These are phyloP conservation scores for Microtus ochrogaster DNA, from an alignment of 2,113 vertebrate genomes.

Conservation along the genomic window DNA sequence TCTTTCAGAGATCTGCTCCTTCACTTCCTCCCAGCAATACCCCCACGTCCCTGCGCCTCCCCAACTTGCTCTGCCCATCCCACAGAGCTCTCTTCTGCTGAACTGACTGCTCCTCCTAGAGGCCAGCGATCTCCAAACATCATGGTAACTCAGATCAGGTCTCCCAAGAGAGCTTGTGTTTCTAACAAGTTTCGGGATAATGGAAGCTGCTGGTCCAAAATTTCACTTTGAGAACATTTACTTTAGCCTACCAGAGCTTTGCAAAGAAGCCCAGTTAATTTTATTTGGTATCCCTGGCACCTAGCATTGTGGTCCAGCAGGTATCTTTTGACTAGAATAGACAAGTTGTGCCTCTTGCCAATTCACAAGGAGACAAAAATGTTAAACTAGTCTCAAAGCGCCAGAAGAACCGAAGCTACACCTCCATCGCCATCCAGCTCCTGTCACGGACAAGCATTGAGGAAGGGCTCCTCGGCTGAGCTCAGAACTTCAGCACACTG, in stretches of 20 bases:
- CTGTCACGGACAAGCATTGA: neutral
- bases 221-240: neutral
- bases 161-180: neutral
- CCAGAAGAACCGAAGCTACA: neutral
- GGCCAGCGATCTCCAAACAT: constrained; percentile 16
- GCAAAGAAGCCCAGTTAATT: neutral
- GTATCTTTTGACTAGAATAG: constrained; percentile 12
- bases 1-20: neutral
- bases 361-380: constrained; percentile 17
- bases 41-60: neutral
- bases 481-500: neutral
- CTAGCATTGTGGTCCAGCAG: neutral
- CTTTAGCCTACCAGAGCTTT: neutral
- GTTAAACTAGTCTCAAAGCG: constrained; percentile 13
- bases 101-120: constrained; percentile 43
- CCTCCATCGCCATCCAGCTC: neutral
- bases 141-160: neutral
- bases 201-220: neutral
- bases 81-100: neutral
- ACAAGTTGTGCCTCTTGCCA: neutral
- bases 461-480: neutral
- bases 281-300: neutral
- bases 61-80: neutral
- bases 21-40: neutral
- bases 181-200: neutral